phyloP scores from a whole-genome alignment of 2,797 vertebrate species.

The Intellagama lesueurii region DNA sequence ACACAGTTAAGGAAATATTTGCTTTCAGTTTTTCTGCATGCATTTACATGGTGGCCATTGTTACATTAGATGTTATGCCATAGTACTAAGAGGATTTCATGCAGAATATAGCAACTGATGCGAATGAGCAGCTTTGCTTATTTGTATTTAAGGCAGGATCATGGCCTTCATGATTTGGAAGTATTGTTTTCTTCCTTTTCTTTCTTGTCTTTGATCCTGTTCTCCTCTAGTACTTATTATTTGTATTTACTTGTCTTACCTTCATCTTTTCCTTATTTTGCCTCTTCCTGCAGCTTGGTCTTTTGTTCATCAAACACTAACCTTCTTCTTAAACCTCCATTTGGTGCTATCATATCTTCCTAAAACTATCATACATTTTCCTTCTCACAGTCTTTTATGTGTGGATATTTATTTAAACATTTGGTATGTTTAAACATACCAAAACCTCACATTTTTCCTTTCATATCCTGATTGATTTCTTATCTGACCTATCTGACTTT shows the following conservation, averaged over 20 bases:
- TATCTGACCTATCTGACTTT: neutral
- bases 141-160: neutral
- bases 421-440: neutral
- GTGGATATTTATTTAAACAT: neutral
- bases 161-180: neutral
- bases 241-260: neutral
- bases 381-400: neutral
- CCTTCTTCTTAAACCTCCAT: neutral
- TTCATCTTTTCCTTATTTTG: neutral
- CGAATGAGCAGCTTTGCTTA: neutral
- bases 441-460: neutral
- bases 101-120: neutral
- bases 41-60: constrained; percentile 11
- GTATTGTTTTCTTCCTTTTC: neutral
- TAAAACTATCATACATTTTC: neutral
- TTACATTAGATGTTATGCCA: neutral
- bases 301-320: neutral
- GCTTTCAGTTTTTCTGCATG: neutral
- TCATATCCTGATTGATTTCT: neutral
- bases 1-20: constrained; percentile 26
- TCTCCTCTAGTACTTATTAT: neutral
- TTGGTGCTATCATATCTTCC: neutral
- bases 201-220: no score
- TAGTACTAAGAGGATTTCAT: neutral
- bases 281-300: neutral